Evolutionary conservation across 30 jellyfish, hydroid and myxozoan genomes (phyloP).

Genomic region (Aurelia sp.): DNA sequence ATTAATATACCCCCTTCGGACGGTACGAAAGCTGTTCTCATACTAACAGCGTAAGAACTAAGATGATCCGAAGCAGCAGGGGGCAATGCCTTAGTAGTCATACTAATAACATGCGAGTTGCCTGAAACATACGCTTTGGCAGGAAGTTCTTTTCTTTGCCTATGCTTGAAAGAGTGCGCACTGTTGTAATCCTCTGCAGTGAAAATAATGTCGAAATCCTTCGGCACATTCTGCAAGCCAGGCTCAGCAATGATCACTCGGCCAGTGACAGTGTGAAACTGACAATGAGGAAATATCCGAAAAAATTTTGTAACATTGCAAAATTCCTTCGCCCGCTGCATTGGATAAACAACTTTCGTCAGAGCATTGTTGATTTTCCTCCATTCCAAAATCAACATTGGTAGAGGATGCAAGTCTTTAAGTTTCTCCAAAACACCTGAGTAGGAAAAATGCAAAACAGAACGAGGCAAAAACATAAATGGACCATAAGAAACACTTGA

Average conservation of each 20-base stretch:
- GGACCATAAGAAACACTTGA: too few relatives aligned
- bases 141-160: background rate
- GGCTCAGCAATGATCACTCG: slow-evolving; percentile 92
- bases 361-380: slow-evolving; percentile 87
- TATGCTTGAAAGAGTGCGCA: too few relatives aligned
- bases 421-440: slow-evolving; percentile 83
- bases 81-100: background rate
- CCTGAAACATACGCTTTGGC: background rate
- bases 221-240: slow-evolving; percentile 90
- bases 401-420: slow-evolving; percentile 79
- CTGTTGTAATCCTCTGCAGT: background rate
- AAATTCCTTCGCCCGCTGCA: slow-evolving; percentile 67
- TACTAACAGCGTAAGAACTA: slow-evolving; percentile 55
- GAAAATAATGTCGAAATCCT: slow-evolving; percentile 78
- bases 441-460: background rate
- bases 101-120: background rate
- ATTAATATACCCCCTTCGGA: slow-evolving; percentile 61
- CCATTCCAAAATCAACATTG: slow-evolving; percentile 90
- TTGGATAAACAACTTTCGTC: slow-evolving; percentile 84
- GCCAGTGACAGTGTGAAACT: slow-evolving; percentile 91
- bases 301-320: slow-evolving; percentile 23
- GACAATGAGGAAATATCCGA: slow-evolving; percentile 84
- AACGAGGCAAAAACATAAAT: too few relatives aligned
- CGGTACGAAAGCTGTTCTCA: slow-evolving; percentile 95
- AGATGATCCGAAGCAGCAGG: background rate